Percentiles rank a stretch among this genome's conserved stretches.
These are phyloP conservation scores for Datnioides undecimradiatus DNA, from an alignment of 2,113 vertebrate genomes.

Conservation along the genomic window DNA sequence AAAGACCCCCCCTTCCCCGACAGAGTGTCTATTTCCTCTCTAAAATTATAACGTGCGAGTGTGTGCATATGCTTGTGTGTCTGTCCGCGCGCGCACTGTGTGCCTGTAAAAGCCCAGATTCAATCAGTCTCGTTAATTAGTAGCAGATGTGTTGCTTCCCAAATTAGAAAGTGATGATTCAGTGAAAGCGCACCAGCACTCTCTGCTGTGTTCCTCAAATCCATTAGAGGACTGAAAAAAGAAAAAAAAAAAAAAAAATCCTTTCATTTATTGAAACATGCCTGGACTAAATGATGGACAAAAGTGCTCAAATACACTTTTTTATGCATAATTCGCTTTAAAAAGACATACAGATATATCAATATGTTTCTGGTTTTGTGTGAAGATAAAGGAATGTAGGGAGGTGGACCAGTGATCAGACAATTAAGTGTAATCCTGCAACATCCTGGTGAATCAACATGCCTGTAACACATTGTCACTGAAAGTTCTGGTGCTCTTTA, in stretches of 20 bases:
- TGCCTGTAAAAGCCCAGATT: slow-evolving; percentile 57
- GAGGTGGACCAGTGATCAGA: background rate
- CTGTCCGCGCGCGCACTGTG: background rate
- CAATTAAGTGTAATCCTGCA: background rate
- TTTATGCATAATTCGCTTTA: background rate
- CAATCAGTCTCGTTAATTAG: slow-evolving; percentile 75
- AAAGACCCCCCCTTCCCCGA: no score
- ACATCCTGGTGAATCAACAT: background rate
- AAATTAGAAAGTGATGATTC: slow-evolving; percentile 76
- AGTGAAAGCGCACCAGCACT: slow-evolving; percentile 54
- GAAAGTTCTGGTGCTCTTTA: background rate
- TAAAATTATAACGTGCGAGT: slow-evolving; percentile 14
- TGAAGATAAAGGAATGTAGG: background rate
- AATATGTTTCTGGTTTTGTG: background rate
- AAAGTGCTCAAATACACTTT: background rate
- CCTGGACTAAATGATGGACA: background rate
- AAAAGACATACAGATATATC: background rate
- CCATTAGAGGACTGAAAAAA: slow-evolving; percentile 26
- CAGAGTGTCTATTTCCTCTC: slow-evolving; percentile 4
- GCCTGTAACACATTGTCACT: background rate
- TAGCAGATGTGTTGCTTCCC: slow-evolving; percentile 70
- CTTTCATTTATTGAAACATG: slow-evolving; percentile 28
- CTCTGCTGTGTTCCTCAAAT: slow-evolving; percentile 45
- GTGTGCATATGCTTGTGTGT: background rate
- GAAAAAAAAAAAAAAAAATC: slow-evolving; percentile 29